A percentile compares a stretch with the other conserved stretches of the same genome.
These are phyloP conservation scores for Cyclura pinguis DNA, from an alignment of 2,797 vertebrate species.

Conservation along the genomic window DNA sequence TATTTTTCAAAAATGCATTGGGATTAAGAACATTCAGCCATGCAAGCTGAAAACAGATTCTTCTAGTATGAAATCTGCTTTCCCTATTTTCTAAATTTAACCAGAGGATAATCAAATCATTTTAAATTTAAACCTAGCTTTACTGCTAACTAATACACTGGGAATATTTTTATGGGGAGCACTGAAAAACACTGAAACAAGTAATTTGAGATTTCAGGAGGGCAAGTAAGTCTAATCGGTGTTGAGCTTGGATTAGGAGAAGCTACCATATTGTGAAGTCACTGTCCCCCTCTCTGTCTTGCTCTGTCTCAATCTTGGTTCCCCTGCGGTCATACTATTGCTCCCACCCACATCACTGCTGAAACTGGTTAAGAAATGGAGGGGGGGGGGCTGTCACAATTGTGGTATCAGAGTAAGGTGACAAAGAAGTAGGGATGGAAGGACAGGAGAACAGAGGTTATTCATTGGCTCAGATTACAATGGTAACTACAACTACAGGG, in stretches of 20 bases:
- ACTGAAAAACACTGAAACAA: conserved; percentile 14
- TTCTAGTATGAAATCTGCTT: conserved; percentile 14
- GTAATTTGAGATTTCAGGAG: conserved; percentile 5
- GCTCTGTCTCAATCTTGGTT: neutral
- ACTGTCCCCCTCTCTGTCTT: too few species aligned
- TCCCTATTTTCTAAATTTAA: conserved; percentile 35
- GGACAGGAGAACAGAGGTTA: neutral
- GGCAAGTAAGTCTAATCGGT: neutral
- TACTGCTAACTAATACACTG: conserved; percentile 32
- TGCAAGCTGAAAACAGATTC: conserved; percentile 22
- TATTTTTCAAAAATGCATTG: conserved; percentile 23
- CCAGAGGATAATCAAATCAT: conserved; percentile 31
- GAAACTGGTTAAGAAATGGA: neutral
- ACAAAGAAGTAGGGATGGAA: neutral
- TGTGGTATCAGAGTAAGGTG: neutral
- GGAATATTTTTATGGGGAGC: conserved; percentile 22
- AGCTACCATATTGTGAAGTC: neutral
- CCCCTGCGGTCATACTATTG: neutral
- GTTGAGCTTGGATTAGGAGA: neutral
- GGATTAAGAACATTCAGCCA: conserved; percentile 38
- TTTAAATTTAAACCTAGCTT: conserved; percentile 31
- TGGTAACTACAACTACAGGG: neutral
- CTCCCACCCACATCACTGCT: neutral
- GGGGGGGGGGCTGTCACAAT: neutral
- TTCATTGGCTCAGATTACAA: neutral